Evolutionary conservation across 2,113 vertebrate genomes (phyloP).

Genomic region (Laterallus jamaicensis): DNA sequence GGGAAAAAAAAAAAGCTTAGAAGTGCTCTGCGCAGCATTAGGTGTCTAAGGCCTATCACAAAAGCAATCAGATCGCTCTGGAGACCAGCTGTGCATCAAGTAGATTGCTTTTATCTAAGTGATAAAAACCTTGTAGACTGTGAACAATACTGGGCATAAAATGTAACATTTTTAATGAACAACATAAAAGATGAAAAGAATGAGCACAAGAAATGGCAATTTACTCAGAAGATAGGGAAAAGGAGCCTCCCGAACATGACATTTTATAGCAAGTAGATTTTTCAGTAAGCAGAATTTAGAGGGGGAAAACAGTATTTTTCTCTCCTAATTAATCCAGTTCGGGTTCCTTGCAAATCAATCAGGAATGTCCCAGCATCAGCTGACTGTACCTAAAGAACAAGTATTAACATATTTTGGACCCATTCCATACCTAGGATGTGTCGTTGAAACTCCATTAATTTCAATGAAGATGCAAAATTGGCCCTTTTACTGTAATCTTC

Average conservation of each 20-base stretch:
- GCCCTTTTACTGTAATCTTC: constrained; percentile 56
- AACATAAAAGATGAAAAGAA: constrained; percentile 63
- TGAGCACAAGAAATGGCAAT: constrained; percentile 36
- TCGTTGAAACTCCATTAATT: constrained; percentile 46
- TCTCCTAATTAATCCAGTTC: constrained; percentile 26
- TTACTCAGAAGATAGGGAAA: background rate
- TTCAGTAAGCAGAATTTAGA: constrained; percentile 37
- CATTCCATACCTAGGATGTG: background rate
- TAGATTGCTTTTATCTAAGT: constrained; percentile 69
- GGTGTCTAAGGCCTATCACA: constrained; percentile 52
- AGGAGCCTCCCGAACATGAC: constrained; percentile 15
- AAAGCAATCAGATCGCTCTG: constrained; percentile 59
- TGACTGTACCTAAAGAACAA: background rate
- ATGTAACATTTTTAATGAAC: constrained; percentile 64
- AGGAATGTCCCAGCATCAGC: background rate
- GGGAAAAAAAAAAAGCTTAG: background rate
- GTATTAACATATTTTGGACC: background rate
- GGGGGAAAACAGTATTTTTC: background rate
- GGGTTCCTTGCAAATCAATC: background rate
- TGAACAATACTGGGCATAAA: constrained; percentile 67
- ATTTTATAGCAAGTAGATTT: constrained; percentile 31
- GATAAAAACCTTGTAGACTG: constrained; percentile 74
- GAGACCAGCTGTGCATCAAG: constrained; percentile 67
- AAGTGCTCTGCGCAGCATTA: constrained; percentile 8
- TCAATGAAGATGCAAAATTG: constrained; percentile 32